Conservation (phyloP, 1,140 invertebrate species). For the Diplogasteroides magnus region DNA sequence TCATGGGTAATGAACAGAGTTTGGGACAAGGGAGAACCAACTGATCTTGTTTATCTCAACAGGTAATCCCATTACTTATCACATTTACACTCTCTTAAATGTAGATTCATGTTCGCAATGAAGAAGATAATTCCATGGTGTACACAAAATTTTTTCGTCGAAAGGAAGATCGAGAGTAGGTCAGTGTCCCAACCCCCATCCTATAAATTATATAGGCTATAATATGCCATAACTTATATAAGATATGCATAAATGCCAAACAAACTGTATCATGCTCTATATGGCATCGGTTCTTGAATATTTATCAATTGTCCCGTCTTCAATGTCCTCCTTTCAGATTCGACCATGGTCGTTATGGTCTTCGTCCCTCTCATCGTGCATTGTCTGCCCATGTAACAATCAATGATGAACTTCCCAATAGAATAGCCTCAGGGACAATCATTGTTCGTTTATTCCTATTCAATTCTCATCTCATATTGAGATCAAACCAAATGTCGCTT, state of each 20-base stretch:
- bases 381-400: conserved; percentile 58
- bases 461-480: conserved; percentile 31
- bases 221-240: background rate
- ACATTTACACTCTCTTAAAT: background rate
- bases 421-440: conserved; percentile 58
- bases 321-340: conserved; percentile 39
- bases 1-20: conserved; percentile 57
- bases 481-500: conserved; percentile 55
- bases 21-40: conserved; percentile 54
- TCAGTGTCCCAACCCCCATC: too few species aligned
- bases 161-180: conserved; percentile 14
- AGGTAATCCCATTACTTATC: background rate
- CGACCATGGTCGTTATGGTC: conserved; percentile 57
- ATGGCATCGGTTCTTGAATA: background rate
- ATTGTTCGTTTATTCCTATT: conserved; percentile 38
- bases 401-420: conserved; percentile 61
- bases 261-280: background rate
- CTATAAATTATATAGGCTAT: too few species aligned
- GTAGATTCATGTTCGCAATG: conserved; percentile 48
- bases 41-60: conserved; percentile 48
- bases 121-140: conserved; percentile 48
- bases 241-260: background rate
- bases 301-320: background rate
- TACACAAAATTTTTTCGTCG: conserved; percentile 45
- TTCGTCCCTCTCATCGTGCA: conserved; percentile 57